These are phyloP conservation scores for Oryzias curvinotus DNA, from an alignment of 2,113 vertebrate species.

Conservation along the genomic window DNA sequence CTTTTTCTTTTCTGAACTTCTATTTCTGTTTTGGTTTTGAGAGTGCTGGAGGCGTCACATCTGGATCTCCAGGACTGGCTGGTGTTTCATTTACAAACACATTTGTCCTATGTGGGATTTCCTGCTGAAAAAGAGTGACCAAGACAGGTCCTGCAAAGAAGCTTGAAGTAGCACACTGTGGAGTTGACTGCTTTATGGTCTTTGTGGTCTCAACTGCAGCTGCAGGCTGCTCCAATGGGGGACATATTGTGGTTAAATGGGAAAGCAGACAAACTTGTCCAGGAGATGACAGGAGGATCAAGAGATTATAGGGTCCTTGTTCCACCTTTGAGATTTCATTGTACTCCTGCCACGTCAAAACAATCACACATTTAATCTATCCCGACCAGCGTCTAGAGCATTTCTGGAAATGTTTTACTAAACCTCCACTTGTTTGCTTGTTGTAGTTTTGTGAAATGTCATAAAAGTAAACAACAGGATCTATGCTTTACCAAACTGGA, in stretches of 20 bases:
- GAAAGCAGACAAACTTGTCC: constrained; percentile 25
- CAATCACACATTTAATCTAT: background rate
- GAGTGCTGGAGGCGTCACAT: constrained; percentile 1
- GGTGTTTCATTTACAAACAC: constrained; percentile 18
- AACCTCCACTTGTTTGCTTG: too few relatives aligned
- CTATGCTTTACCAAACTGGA: too few relatives aligned
- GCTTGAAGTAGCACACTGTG: constrained; percentile 16
- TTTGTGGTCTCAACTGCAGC: constrained; percentile 7
- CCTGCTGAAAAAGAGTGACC: constrained; percentile 11
- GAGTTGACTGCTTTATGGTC: constrained; percentile 45
- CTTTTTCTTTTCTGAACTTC: background rate
- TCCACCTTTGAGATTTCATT: background rate
- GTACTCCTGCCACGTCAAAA: background rate
- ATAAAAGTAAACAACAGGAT: too few relatives aligned
- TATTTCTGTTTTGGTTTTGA: constrained; percentile 6
- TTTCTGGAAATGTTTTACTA: too few relatives aligned
- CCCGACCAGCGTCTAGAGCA: too few relatives aligned
- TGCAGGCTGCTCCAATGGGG: constrained; percentile 30
- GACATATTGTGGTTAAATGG: constrained; percentile 30
- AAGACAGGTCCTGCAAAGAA: constrained; percentile 28
- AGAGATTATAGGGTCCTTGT: constrained; percentile 2
- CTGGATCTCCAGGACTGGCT: constrained; percentile 20
- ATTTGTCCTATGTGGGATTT: constrained; percentile 8
- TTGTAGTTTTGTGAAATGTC: too few relatives aligned
- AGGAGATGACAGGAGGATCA: background rate